These are phyloP conservation scores for Nemapogon koenigi DNA, from an alignment of 2,888 invertebrate genomes.

Conservation along the genomic window DNA sequence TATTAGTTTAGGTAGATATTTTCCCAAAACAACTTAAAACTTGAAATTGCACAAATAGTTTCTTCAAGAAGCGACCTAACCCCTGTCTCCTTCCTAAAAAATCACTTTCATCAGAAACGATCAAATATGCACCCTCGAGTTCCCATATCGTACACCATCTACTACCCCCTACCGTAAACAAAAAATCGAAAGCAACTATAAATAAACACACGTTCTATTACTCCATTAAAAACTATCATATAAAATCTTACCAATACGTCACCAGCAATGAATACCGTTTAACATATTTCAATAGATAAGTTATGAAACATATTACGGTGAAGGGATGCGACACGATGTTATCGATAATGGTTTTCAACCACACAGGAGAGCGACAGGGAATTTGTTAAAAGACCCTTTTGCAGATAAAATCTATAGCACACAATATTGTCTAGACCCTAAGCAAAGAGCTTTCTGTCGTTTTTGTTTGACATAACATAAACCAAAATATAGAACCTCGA, in stretches of 20 bases:
- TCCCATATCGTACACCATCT: slow-evolving; percentile 36
- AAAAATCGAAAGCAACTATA: no score
- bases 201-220: no score
- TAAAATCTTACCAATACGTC: no score
- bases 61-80: no score
- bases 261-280: no score
- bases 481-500: no score
- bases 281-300: background rate
- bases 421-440: background rate
- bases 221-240: no score
- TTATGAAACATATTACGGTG: slow-evolving; percentile 13
- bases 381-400: slow-evolving; percentile 12
- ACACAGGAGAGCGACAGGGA: slow-evolving; percentile 6
- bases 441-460: background rate
- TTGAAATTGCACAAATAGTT: no score
- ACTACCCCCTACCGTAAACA: slow-evolving; percentile 21
- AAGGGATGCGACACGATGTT: slow-evolving; percentile 36
- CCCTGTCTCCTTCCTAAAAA: slow-evolving; percentile 15
- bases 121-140: slow-evolving; percentile 54
- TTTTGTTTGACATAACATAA: no score
- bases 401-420: slow-evolving; percentile 6
- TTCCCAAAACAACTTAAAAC: no score
- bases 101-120: slow-evolving; percentile 32
- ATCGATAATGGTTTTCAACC: slow-evolving; percentile 33
- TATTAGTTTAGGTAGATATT: no score